Evolutionary conservation across 2,888 invertebrate species (phyloP).

Genomic region (Chalcis sispes): DNA sequence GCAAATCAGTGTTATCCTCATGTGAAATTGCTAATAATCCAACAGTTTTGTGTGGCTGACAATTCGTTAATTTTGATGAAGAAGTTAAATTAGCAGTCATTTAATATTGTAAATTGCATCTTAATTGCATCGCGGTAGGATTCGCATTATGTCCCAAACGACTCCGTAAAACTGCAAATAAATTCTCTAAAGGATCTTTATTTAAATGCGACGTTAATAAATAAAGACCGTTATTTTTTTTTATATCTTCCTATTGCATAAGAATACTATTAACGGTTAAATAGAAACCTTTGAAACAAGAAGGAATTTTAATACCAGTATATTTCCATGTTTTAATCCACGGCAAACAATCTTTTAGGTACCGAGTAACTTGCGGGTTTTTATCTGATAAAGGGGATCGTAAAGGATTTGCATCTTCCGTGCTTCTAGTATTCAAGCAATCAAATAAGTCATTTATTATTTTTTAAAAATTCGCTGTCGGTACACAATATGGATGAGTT

Average conservation of each 20-base stretch:
- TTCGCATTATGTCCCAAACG: conserved; percentile 51
- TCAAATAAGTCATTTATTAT: conserved; percentile 61
- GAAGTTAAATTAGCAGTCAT: conserved; percentile 49
- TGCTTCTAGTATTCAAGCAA: conserved; percentile 58
- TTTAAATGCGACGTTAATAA: conserved; percentile 53
- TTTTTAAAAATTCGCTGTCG: conserved; percentile 60
- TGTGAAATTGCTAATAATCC: conserved; percentile 34
- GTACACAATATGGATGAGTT: conserved; percentile 43
- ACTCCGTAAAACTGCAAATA: conserved; percentile 51
- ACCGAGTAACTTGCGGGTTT: conserved; percentile 55
- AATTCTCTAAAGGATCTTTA: conserved; percentile 58
- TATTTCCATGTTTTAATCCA: conserved; percentile 54
- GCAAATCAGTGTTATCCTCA: neutral
- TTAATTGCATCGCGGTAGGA: conserved; percentile 55
- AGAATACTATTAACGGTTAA: conserved; percentile 59
- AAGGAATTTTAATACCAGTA: conserved; percentile 52
- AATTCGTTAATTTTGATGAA: conserved; percentile 49
- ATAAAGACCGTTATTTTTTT: too few species aligned
- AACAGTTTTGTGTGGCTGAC: conserved; percentile 10
- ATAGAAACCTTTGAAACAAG: conserved; percentile 61
- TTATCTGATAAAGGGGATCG: conserved; percentile 43
- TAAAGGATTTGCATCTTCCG: neutral
- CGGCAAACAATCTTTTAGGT: conserved; percentile 39
- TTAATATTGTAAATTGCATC: conserved; percentile 56
- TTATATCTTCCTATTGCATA: too few species aligned